These are phyloP conservation scores for Cerastis leucographa DNA, from an alignment of 2,888 invertebrate species.

Conservation along the genomic window DNA sequence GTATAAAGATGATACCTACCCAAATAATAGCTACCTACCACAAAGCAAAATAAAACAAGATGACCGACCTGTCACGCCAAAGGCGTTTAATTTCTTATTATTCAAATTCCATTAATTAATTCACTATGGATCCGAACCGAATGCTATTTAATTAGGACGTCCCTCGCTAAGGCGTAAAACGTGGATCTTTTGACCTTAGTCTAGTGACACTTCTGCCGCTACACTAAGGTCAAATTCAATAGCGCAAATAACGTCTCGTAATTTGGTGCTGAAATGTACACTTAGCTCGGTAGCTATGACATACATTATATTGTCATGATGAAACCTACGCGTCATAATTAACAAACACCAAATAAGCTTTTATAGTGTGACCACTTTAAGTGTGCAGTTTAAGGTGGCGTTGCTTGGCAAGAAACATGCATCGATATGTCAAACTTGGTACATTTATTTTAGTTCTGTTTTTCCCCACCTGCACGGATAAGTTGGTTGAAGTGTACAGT, in stretches of 20 bases:
- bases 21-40: background rate
- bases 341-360: background rate
- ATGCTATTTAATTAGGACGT: constrained; percentile 44
- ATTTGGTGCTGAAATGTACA: background rate
- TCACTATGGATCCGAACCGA: constrained; percentile 22
- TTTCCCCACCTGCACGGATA: too few relatives aligned
- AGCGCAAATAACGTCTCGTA: background rate
- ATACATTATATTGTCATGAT: background rate
- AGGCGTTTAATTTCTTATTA: constrained; percentile 37
- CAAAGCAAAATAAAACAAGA: constrained; percentile 6
- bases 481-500: background rate
- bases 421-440: too few relatives aligned
- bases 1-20: background rate
- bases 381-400: too few relatives aligned
- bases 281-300: background rate
- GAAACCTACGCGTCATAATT: background rate
- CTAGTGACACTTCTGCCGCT: background rate
- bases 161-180: background rate
- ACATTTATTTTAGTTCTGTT: too few relatives aligned
- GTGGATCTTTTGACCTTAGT: constrained; percentile 13
- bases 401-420: too few relatives aligned
- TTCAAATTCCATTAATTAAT: constrained; percentile 50
- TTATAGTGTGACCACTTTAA: too few relatives aligned
- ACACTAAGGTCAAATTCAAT: too few relatives aligned
- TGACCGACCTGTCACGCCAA: constrained; percentile 3